Evolutionary conservation across 1,140 invertebrate genomes (phyloP).

Genomic region (Papilio glaucus): DNA sequence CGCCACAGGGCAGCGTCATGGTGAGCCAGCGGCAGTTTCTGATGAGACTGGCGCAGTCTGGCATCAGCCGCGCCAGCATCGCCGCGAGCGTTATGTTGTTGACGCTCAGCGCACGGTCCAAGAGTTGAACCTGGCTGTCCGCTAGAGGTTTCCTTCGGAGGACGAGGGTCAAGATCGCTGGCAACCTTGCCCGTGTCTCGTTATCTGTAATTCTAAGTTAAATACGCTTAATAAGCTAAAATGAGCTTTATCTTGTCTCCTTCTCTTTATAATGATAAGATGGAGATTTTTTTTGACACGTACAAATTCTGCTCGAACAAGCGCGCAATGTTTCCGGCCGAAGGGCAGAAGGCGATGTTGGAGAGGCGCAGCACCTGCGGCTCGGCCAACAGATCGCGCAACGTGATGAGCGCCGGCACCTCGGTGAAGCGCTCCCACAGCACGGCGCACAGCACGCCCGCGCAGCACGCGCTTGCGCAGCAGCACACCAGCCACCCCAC

Average conservation of each 20-base stretch:
- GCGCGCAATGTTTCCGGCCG: slow-evolving; percentile 47
- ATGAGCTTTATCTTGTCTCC: neutral
- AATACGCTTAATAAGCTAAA: neutral
- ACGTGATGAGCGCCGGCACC: slow-evolving; percentile 63
- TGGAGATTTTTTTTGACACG: slow-evolving; percentile 36
- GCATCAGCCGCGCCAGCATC: slow-evolving; percentile 53
- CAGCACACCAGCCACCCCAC: slow-evolving; percentile 64
- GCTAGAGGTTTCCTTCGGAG: slow-evolving; percentile 49
- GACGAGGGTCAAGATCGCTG: slow-evolving; percentile 48
- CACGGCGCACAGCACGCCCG: slow-evolving; percentile 66
- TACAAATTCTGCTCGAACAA: slow-evolving; percentile 53
- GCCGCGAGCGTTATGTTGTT: slow-evolving; percentile 53
- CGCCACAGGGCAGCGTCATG: slow-evolving; percentile 48
- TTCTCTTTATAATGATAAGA: neutral
- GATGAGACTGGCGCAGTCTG: slow-evolving; percentile 50
- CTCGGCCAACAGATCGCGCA: slow-evolving; percentile 44
- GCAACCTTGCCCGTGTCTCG: slow-evolving; percentile 39
- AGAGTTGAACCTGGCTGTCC: slow-evolving; percentile 44
- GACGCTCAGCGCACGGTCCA: slow-evolving; percentile 50
- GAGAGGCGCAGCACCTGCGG: slow-evolving; percentile 46
- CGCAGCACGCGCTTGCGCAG: slow-evolving; percentile 67
- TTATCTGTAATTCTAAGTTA: slow-evolving; percentile 35
- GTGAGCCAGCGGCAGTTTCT: slow-evolving; percentile 59
- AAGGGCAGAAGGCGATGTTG: slow-evolving; percentile 56
- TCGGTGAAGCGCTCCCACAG: slow-evolving; percentile 70